phyloP scores from a whole-genome alignment of 2,888 invertebrate species.

The Cosmia pyralina region DNA sequence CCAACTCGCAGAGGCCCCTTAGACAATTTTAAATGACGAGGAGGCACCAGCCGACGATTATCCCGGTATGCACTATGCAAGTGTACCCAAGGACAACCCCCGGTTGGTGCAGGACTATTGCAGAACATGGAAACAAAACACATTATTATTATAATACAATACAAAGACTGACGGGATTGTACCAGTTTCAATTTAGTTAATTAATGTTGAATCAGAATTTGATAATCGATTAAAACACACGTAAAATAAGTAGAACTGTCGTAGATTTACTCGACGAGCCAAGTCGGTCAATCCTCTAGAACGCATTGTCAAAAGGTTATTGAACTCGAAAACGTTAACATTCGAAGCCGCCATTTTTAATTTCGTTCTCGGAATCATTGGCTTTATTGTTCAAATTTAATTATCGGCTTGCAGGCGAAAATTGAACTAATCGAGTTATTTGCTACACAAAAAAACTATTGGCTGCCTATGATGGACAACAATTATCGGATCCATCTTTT shows the following conservation, averaged over 20 bases:
- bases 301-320: constrained; percentile 54
- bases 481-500: constrained; percentile 16
- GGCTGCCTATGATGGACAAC: not conserved
- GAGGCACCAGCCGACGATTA: too few relatives aligned
- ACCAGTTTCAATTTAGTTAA: not conserved
- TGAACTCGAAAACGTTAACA: constrained; percentile 41
- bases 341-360: constrained; percentile 54
- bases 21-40: too few relatives aligned
- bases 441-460: constrained; percentile 31
- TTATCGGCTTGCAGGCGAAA: constrained; percentile 47
- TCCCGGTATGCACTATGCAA: too few relatives aligned
- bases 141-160: not conserved
- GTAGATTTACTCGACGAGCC: constrained; percentile 35
- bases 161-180: too few relatives aligned
- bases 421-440: constrained; percentile 41
- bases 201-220: not conserved
- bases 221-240: not conserved
- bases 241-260: constrained; percentile 21
- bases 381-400: constrained; percentile 44
- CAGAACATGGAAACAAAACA: too few relatives aligned
- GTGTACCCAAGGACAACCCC: too few relatives aligned
- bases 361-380: constrained; percentile 43
- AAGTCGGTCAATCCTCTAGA: constrained; percentile 47
- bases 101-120: too few relatives aligned
- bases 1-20: too few relatives aligned